Conservation (phyloP, 1,140 invertebrate genomes). For the Drosophila burlai region DNA sequence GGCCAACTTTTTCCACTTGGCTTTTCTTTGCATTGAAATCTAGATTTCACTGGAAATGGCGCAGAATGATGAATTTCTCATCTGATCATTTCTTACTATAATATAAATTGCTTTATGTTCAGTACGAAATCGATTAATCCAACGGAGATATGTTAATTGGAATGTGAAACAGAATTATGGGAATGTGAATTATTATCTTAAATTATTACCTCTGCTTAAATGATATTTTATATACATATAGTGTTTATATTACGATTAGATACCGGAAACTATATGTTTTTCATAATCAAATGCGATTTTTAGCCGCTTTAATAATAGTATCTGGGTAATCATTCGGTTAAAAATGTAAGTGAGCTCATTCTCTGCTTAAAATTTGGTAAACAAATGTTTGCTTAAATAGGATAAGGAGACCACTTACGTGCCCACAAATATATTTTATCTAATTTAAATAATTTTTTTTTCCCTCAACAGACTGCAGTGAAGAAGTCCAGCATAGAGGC, state of each 20-base stretch:
- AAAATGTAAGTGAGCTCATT: slow-evolving; percentile 2
- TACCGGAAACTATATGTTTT: background rate
- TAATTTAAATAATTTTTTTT: background rate
- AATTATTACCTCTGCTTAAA: slow-evolving; percentile 24
- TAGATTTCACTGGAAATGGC: slow-evolving; percentile 33
- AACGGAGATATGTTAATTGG: slow-evolving; percentile 24
- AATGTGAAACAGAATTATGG: slow-evolving; percentile 22
- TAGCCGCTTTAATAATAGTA: background rate
- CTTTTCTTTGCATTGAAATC: slow-evolving; percentile 25
- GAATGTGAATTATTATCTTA: slow-evolving; percentile 8
- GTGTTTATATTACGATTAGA: background rate
- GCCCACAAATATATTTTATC: background rate
- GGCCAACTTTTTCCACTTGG: slow-evolving; percentile 14
- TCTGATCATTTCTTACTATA: background rate
- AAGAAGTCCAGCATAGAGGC: slow-evolving; percentile 88
- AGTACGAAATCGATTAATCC: slow-evolving; percentile 18
- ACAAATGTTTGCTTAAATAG: background rate
- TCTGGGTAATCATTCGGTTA: no score
- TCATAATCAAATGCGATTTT: background rate
- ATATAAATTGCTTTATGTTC: slow-evolving; percentile 1
- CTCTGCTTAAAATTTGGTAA: background rate
- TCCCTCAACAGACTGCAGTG: slow-evolving; percentile 53
- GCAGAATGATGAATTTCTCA: slow-evolving; percentile 20
- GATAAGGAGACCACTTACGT: background rate
- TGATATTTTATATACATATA: background rate